Base-by-base conservation (phyloP, 2,113 vertebrate species). In the Gila orcuttii region DNA sequence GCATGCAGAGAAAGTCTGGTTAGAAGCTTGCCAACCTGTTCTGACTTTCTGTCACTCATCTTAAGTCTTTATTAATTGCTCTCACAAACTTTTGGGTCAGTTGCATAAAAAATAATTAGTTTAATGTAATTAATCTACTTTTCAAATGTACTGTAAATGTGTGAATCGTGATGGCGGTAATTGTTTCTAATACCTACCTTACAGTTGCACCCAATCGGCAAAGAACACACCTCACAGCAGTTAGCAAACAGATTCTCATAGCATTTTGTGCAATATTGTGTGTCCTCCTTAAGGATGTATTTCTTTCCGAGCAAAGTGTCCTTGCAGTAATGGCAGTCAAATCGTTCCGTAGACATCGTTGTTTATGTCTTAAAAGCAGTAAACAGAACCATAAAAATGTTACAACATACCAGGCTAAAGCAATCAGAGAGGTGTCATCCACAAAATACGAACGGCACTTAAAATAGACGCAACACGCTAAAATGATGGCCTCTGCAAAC, bases 261-360 rank as follows among this genome's bases (percentile, higher is more conserved):
- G 84, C 98, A 99, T 0, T 96, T 94, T 17, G 96, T 89, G 68
- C 97, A 99, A 90, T 98, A 98, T 59, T 96, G 94, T 0, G 93
- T 96, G 87, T 97, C 95, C 13, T 96, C 96, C 92, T 96, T 97
- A 25, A 97, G 89, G 1, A 96, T 92, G 1, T 96, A 99, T 76
- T 96, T 97, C 92, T 96, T 99, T 76, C 97, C 97, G 87, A 95
- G 92, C 88, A 99, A 95, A 23, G 96, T 94, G 33, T 95, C 93
- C 93, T 96, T 97, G 93, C 98, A 99, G 90, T 96, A 96, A 89
- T 96, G 96, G 84, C 98, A 99, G 75, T 96, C 94, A 60, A 96
- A 94, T 1, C 90, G 94, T 79, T 91, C 90, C n/a, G 87, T 92
- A 73, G 94, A 94, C 97, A 97, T 99, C 25, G 85, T 91, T 88